Evolutionary conservation across 2,113 vertebrate genomes (phyloP), one percentile per base, ranked within the genome.

Genomic region (Lagenorhynchus albirostris): DNA sequence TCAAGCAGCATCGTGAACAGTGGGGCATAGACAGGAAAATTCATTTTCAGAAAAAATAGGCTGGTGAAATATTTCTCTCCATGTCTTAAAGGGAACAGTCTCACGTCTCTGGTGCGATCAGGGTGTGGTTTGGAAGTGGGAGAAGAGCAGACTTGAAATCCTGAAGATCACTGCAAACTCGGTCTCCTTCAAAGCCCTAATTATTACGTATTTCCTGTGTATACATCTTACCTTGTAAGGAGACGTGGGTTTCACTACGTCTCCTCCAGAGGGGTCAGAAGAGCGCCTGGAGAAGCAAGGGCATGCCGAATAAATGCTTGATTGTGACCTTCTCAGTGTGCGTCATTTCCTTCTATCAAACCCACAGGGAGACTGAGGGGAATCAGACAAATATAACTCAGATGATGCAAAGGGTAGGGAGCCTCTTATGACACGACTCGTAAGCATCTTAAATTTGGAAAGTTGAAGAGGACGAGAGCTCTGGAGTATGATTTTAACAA

Each of bases 361-460:
- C 25, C 14, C 38, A 14, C 15, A 8, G 2, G 55, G 23, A 84
- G n/a, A 33, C 31, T 21, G 17, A 41, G 31, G 26, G 14, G 11
- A 44, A 15, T 44, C 36, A 29, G 31, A 67, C 50, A 73, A 55
- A n/a, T 3, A 8, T 12, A 71, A 55, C 70, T 25, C 25, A 62
- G 47, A 26, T 15, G 33, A 31, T 25, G 13, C 20, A 20, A 53
- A 93, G 50, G 53, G 31, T 0, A 21, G 53, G 14, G 80, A 2
- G 2, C 17, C 23, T 2, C 58, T 47, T 7, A 18, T 0, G 25
- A 60, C 13, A 3, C 2, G 0, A 21, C n/a, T 44, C 21, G 74
- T 3, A 58, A n/a, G 60, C 13, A 8, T 15, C 80, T 91, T 70
- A 88, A 25, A 23, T 65, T 70, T 76, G 47, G 44, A 92, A 93